A percentile compares a stretch with the other conserved stretches of the same genome.
Evolutionary conservation across 2,113 vertebrate species (phyloP).

Genomic region (Bubo bubo): DNA sequence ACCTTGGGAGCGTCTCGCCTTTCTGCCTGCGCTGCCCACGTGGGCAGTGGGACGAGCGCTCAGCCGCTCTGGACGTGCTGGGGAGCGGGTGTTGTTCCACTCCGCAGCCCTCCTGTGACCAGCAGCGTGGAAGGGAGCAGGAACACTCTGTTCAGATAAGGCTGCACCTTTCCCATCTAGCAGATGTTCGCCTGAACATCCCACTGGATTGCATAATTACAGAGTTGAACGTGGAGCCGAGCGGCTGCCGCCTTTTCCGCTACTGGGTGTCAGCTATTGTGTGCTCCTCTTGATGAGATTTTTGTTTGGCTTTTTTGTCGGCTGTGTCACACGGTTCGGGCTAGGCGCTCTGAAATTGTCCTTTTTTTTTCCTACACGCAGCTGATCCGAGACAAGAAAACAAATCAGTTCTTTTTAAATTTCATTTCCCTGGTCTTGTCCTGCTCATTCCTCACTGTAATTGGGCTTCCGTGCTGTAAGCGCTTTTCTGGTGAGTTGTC

Average conservation of each 20-base stretch:
- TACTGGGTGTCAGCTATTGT: background rate
- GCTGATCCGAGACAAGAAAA: conserved; percentile 39
- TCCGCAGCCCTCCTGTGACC: background rate
- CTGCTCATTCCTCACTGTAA: background rate
- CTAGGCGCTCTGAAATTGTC: background rate
- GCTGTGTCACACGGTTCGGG: background rate
- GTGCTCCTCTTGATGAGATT: background rate
- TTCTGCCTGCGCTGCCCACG: background rate
- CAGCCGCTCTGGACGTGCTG: background rate
- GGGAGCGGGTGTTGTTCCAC: background rate
- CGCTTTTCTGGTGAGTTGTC: conserved; percentile 16
- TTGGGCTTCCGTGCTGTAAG: background rate
- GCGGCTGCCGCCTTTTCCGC: background rate
- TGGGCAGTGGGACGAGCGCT: background rate
- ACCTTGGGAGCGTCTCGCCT: background rate
- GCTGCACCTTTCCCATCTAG: conserved; percentile 15
- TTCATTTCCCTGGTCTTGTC: conserved; percentile 49
- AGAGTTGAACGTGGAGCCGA: background rate
- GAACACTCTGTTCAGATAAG: conserved; percentile 35
- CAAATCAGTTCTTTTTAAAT: conserved; percentile 46
- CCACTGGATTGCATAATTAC: conserved; percentile 15
- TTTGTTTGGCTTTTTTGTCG: background rate
- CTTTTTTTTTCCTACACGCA: background rate
- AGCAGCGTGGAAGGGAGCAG: background rate
- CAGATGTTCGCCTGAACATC: conserved; percentile 4